These are phyloP conservation scores for Urocitellus parryii DNA, from an alignment of 2,113 vertebrate genomes.

Conservation along the genomic window DNA sequence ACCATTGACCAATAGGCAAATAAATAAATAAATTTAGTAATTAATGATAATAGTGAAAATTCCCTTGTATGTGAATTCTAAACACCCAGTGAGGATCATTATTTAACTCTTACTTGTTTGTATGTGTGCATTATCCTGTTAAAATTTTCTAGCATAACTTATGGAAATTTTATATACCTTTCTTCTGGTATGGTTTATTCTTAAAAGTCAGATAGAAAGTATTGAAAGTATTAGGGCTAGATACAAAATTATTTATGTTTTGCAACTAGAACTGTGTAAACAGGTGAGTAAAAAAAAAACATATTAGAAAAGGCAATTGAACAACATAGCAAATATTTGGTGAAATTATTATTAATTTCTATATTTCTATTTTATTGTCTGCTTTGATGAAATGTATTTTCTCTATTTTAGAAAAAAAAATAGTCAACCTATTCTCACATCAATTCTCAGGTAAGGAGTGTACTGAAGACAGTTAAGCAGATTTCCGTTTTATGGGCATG, in stretches of 20 bases:
- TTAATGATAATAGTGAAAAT: not conserved
- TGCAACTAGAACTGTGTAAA: not conserved
- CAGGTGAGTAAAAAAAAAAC: not conserved
- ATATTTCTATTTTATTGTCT: not conserved
- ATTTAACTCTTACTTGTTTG: not conserved
- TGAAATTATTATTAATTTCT: not conserved
- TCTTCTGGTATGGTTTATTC: not conserved
- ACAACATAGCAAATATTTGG: not conserved
- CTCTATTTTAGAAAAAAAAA: not conserved
- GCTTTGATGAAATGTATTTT: not conserved
- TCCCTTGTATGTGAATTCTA: not conserved
- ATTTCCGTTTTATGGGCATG: not conserved
- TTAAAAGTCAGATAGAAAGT: not conserved
- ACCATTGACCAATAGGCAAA: not conserved
- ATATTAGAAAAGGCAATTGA: not conserved
- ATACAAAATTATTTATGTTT: not conserved
- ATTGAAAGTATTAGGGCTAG: not conserved
- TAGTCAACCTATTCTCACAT: not conserved
- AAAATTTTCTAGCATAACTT: not conserved
- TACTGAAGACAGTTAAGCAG: not conserved
- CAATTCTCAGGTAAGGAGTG: not conserved
- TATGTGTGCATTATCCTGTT: not conserved
- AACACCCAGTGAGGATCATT: not conserved
- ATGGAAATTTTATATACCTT: not conserved
- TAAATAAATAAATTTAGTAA: not conserved